phyloP scores from a whole-genome alignment of 2,113 vertebrate genomes.

The Vimba vimba region DNA sequence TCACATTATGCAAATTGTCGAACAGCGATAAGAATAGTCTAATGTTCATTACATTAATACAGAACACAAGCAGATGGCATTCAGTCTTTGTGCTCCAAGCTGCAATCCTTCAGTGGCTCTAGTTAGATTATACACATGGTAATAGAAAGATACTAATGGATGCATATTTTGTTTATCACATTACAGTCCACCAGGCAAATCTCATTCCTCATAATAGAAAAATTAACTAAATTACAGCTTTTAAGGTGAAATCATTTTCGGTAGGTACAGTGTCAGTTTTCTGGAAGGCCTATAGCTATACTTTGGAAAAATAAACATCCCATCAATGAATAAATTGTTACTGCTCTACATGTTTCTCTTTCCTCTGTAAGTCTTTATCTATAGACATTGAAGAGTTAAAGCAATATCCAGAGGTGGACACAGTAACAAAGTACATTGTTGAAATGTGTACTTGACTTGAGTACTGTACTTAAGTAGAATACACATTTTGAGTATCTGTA shows the following conservation, averaged over 20 bases:
- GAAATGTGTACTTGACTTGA: too few relatives aligned
- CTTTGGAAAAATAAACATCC: not conserved
- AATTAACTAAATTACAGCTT: too few relatives aligned
- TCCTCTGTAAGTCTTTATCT: not conserved
- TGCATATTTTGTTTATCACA: not conserved
- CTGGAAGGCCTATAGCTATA: not conserved
- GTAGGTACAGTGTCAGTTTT: not conserved
- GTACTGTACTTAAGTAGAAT: too few relatives aligned
- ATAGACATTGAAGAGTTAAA: not conserved
- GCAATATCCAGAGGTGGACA: too few relatives aligned
- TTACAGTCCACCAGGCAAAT: not conserved
- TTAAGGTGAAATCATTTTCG: not conserved
- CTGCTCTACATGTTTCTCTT: not conserved
- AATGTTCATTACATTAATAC: conserved; percentile 17
- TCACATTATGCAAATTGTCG: not conserved
- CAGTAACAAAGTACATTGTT: too few relatives aligned
- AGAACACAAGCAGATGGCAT: not conserved
- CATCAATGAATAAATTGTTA: not conserved
- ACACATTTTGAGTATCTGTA: too few relatives aligned
- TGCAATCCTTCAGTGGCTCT: not conserved
- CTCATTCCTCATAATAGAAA: not conserved
- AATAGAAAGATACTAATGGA: not conserved
- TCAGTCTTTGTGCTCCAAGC: not conserved
- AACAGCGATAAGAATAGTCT: not conserved
- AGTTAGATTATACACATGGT: not conserved